phyloP scores from a whole-genome alignment of 1,140 invertebrate genomes.

The Caenorhabditis latens region DNA sequence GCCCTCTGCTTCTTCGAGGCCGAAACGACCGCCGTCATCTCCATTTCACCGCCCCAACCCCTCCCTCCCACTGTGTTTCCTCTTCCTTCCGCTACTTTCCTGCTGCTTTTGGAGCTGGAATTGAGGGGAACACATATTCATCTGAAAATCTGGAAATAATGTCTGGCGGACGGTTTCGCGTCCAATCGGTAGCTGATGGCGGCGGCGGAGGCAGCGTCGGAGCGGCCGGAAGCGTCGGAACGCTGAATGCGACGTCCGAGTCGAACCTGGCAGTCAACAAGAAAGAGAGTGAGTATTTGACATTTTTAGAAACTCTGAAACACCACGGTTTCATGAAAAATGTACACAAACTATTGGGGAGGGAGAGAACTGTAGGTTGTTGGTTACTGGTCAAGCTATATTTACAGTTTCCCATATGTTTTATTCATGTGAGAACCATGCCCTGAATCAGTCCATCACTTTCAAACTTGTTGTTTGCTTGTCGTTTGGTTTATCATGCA shows the following conservation, averaged over 20 bases:
- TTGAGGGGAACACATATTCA: neutral
- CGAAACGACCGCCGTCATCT: constrained; percentile 50
- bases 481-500: too few relatives aligned
- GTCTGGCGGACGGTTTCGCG: constrained; percentile 52
- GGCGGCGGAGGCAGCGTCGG: constrained; percentile 2
- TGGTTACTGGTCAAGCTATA: too few relatives aligned
- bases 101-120: neutral
- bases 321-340: neutral
- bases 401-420: too few relatives aligned
- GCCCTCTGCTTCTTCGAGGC: constrained; percentile 48
- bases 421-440: too few relatives aligned
- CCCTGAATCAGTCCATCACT: too few relatives aligned
- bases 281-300: constrained; percentile 34
- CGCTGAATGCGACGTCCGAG: neutral
- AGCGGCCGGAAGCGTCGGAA: constrained; percentile 29
- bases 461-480: too few relatives aligned
- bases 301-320: too few relatives aligned
- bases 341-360: neutral
- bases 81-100: constrained; percentile 30
- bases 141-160: neutral
- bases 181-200: constrained; percentile 44
- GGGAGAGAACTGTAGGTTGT: neutral
- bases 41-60: constrained; percentile 38
- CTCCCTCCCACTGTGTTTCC: constrained; percentile 30
- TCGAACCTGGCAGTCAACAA: constrained; percentile 26